A percentile compares a stretch with the other conserved stretches of the same genome.
Evolutionary conservation across 2,888 invertebrate genomes (phyloP).

Genomic region (Pedicia rivosa): DNA sequence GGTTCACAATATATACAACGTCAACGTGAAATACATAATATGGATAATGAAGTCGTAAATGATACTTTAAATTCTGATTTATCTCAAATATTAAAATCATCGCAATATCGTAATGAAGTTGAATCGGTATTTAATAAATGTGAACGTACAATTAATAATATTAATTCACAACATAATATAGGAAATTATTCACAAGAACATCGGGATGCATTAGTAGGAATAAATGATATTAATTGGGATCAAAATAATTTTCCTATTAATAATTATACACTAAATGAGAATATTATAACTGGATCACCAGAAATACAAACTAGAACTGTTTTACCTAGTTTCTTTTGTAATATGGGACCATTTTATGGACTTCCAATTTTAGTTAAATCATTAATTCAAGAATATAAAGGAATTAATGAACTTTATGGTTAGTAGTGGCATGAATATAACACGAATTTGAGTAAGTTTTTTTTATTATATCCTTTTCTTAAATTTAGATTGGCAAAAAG

Average conservation of each 20-base stretch:
- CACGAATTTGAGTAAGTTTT: too few relatives aligned
- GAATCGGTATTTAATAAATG: slow-evolving; percentile 32
- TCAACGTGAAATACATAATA: slow-evolving; percentile 5
- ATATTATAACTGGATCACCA: background rate
- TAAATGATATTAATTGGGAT: slow-evolving; percentile 1
- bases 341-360: slow-evolving; percentile 53
- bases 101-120: slow-evolving; percentile 29
- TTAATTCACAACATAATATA: background rate
- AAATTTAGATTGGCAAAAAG: slow-evolving; percentile 78
- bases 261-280: background rate
- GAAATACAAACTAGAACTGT: background rate
- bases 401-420: slow-evolving; percentile 73
- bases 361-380: slow-evolving; percentile 52
- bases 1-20: slow-evolving; percentile 3
- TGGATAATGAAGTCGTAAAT: slow-evolving; percentile 9
- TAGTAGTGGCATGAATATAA: too few relatives aligned
- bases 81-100: slow-evolving; percentile 15
- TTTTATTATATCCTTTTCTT: slow-evolving; percentile 1
- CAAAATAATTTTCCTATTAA: background rate
- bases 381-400: slow-evolving; percentile 57
- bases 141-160: slow-evolving; percentile 35
- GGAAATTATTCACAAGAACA: background rate
- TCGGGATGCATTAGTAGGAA: slow-evolving; percentile 16
- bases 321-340: slow-evolving; percentile 9
- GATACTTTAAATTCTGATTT: slow-evolving; percentile 17